Percentiles rank a stretch among this genome's conserved stretches.
Conservation (phyloP, 2,888 invertebrate genomes). For the Phrixothrix hirtus region DNA sequence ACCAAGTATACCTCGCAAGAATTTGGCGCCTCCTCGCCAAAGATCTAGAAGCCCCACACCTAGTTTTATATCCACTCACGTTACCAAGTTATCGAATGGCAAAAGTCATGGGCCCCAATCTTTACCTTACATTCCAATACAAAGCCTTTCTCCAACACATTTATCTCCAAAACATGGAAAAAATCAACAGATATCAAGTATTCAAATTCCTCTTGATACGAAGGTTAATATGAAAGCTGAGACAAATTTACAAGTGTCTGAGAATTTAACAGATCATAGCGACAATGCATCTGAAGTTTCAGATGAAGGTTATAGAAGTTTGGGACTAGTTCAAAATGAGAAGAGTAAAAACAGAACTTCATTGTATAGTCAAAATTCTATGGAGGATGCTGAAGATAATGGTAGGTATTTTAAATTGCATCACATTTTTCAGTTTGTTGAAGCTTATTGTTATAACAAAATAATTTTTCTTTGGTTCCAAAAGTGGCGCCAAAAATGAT, state of each 20-base stretch:
- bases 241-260: constrained; percentile 48
- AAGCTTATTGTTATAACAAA: no score
- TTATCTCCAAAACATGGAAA: constrained; percentile 33
- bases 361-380: constrained; percentile 72
- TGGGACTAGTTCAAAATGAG: constrained; percentile 69
- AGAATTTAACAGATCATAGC: constrained; percentile 60
- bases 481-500: no score
- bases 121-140: no score
- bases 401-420: constrained; percentile 57
- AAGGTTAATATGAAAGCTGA: constrained; percentile 55
- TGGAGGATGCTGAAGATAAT: constrained; percentile 72
- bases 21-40: constrained; percentile 44
- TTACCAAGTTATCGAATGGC: constrained; percentile 42
- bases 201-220: constrained; percentile 56
- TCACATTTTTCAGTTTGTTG: no score
- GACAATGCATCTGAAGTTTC: constrained; percentile 84
- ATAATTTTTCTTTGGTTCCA: no score
- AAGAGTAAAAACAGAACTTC: constrained; percentile 63
- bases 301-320: constrained; percentile 81
- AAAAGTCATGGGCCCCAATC: no score
- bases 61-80: constrained; percentile 59
- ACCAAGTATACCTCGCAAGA: constrained; percentile 51
- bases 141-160: constrained; percentile 33
- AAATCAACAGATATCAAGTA: constrained; percentile 57
- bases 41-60: constrained; percentile 61